A percentile compares a stretch with the other conserved stretches of the same genome.
Evolutionary conservation across 2,113 vertebrate genomes (phyloP).

Genomic region (Podocnemis expansa): DNA sequence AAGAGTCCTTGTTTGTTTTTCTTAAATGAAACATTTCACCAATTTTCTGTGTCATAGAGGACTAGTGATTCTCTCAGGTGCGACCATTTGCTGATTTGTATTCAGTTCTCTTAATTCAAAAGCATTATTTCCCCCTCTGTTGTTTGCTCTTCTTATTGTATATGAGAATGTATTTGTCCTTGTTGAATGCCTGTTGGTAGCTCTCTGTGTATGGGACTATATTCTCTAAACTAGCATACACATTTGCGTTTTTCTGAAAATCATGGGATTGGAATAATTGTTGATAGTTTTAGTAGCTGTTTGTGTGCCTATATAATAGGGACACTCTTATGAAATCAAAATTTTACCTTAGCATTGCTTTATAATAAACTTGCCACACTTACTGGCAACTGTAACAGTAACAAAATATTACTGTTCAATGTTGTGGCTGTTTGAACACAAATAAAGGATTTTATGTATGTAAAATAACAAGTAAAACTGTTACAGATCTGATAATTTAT

Average conservation of each 20-base stretch:
- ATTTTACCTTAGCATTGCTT: not conserved
- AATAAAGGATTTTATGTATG: not conserved
- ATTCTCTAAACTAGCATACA: not conserved
- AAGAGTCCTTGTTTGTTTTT: too few relatives aligned
- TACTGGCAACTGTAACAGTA: not conserved
- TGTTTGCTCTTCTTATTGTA: not conserved
- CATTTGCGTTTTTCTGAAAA: not conserved
- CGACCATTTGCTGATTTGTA: not conserved
- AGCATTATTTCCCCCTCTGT: not conserved
- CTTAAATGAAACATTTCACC: not conserved
- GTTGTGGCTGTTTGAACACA: not conserved
- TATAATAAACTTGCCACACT: not conserved
- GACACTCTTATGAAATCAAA: not conserved
- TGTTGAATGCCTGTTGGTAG: rapidly evolving
- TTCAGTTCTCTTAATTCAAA: not conserved
- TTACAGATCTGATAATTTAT: not conserved
- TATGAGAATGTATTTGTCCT: not conserved
- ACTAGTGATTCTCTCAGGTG: not conserved
- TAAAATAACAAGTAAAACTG: not conserved
- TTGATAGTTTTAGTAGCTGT: not conserved
- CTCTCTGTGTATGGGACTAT: not conserved
- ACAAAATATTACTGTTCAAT: not conserved
- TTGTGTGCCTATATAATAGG: not conserved
- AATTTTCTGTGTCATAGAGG: not conserved
- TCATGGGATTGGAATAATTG: not conserved